Percentiles rank a stretch among this genome's conserved stretches.
Evolutionary conservation across 2,888 invertebrate genomes (phyloP).

Genomic region (Latheticus oryzae): DNA sequence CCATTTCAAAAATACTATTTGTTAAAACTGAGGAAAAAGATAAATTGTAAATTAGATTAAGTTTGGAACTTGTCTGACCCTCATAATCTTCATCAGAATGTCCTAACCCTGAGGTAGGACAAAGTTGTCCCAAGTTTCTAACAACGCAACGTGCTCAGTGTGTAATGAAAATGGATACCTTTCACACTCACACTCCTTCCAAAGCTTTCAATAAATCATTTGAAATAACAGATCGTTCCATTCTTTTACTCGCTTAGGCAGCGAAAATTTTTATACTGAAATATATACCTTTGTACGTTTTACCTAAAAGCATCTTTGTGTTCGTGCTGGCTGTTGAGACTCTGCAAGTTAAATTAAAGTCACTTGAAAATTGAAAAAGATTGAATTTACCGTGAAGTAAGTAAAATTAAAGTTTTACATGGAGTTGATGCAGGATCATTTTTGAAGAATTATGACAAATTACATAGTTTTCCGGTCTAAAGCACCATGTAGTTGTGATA

Average conservation of each 20-base stretch:
- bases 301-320: constrained; percentile 10
- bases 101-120: constrained; percentile 2
- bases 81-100: not conserved
- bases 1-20: not conserved
- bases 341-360: constrained; percentile 16
- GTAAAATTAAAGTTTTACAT: constrained; percentile 13
- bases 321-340: constrained; percentile 7
- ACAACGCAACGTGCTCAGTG: constrained; percentile 6
- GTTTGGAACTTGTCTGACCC: constrained; percentile 3
- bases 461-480: constrained; percentile 5
- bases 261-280: constrained; percentile 11
- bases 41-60: not conserved
- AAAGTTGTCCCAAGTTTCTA: constrained; percentile 9
- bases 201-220: constrained; percentile 9
- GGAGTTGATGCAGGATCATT: constrained; percentile 15
- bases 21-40: not conserved
- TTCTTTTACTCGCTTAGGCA: not conserved
- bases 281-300: constrained; percentile 10
- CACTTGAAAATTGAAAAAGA: constrained; percentile 22
- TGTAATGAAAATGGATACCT: constrained; percentile 12
- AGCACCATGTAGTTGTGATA: constrained; percentile 27
- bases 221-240: constrained; percentile 2
- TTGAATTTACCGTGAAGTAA: constrained; percentile 17
- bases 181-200: constrained; percentile 8
- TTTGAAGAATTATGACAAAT: constrained; percentile 31